Evolutionary conservation across 2,797 vertebrate genomes (phyloP), one percentile per base, ranked within the genome.

Genomic region (Carduelis carduelis): DNA sequence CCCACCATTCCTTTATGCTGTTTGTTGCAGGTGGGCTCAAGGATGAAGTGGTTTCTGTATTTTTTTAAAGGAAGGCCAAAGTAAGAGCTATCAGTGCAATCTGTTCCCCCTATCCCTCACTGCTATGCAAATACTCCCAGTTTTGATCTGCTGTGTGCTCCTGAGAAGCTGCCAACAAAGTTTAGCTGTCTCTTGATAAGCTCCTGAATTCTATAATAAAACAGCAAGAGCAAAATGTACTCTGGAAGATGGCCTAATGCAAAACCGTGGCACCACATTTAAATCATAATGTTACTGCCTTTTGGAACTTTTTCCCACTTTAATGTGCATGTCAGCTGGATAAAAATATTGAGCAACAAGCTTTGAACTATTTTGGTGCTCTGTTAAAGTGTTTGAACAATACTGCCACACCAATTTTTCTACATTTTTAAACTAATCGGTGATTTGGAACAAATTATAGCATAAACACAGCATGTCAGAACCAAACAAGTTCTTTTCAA

Each of bases 311-410:
- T 91, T 70, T 64, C 44, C 60, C 14, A 20, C 44, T 82, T 92
- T 86, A 95, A n/a, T 66, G 37, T 89, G 55, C 46, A 23, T 82
- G 83, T 95, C 89, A 82, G 66, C 77, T 70, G n/a, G 70, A 87
- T 55, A 94, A 90, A 97, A 96, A 91, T 84, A 93, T 77, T 86
- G 75, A 95, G 55, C 75, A 88, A 80, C 66, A 84, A 93, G 41
- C 88, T 95, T 87, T 96, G 85, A 96, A 96, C 83, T 94, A 90
- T 92, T 96, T 85, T 95, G 66, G 93, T 95, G 34, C 83, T 94
- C 41, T 77, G 32, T 17, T 81, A 53, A 86, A 95, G 50, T 87
- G 66, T 93, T 90, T 89, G 82, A 95, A 82, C 39, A 84, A 85
- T 78, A 56, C 60, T 79, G 55, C 59, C 56, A n/a, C 5, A 19